These are phyloP conservation scores for Syritta pipiens DNA, from an alignment of 2,888 invertebrate genomes.

Conservation along the genomic window DNA sequence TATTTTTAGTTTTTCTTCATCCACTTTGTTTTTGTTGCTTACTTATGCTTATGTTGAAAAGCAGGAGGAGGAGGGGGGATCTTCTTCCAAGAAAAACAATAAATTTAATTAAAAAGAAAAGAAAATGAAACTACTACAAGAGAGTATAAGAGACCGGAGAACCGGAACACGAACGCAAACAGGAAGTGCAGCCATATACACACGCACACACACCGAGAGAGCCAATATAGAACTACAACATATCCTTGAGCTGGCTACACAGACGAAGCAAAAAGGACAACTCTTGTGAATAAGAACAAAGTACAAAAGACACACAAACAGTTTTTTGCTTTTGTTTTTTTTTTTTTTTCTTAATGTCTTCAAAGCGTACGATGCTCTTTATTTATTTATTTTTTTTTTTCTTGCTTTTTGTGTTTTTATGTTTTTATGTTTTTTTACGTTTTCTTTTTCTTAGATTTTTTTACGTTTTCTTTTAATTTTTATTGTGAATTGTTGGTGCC, in stretches of 20 bases:
- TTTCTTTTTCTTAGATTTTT: not conserved
- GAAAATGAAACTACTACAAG: constrained; percentile 23
- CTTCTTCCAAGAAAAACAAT: constrained; percentile 50
- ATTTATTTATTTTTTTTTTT: constrained; percentile 38
- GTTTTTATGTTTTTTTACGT: not conserved
- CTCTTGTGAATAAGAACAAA: constrained; percentile 39
- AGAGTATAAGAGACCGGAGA: constrained; percentile 9
- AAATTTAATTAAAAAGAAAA: constrained; percentile 48
- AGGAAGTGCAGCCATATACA: constrained; percentile 59
- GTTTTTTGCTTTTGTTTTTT: no score
- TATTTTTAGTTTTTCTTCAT: no score
- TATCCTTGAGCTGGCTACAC: constrained; percentile 33
- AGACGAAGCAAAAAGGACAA: constrained; percentile 39
- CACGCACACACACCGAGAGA: no score
- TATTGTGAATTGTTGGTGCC: constrained; percentile 33
- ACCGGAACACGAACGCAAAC: constrained; percentile 59
- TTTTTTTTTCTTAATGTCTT: constrained; percentile 14
- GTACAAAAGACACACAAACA: constrained; percentile 42
- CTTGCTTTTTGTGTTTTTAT: not conserved
- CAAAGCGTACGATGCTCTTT: constrained; percentile 38
- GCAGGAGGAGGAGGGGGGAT: no score
- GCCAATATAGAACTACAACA: constrained; percentile 37
- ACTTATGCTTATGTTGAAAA: no score
- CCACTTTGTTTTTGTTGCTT: no score
- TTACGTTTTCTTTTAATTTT: constrained; percentile 34